Percentiles rank a stretch among this genome's conserved stretches.
These are phyloP conservation scores for Montipora sp. DNA, from an alignment of 64 coral and sea anemone genomes.

Conservation along the genomic window DNA sequence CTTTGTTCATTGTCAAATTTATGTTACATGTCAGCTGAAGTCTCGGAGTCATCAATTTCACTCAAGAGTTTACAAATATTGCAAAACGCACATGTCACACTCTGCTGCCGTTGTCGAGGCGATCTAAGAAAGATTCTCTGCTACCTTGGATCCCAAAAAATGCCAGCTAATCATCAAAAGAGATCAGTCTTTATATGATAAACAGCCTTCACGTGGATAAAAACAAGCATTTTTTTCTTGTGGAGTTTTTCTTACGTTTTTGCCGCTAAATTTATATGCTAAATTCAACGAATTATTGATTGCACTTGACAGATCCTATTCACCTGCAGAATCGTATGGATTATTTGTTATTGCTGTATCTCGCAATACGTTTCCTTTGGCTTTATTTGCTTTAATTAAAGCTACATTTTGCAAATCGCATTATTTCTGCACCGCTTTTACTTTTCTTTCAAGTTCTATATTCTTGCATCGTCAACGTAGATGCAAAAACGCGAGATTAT, in stretches of 20 bases:
- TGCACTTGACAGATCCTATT: slow-evolving; percentile 28
- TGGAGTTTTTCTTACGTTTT: slow-evolving; percentile 6
- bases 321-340: slow-evolving; percentile 27
- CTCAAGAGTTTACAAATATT: slow-evolving; percentile 25
- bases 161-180: background rate
- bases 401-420: background rate
- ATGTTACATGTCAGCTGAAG: background rate
- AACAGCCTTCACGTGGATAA: background rate
- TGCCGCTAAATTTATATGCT: slow-evolving; percentile 28
- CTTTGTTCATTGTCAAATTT: background rate
- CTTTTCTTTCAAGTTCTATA: background rate
- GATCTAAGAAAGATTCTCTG: background rate
- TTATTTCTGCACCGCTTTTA: background rate
- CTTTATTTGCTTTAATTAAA: background rate
- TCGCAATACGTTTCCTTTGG: background rate
- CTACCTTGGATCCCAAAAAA: background rate
- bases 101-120: slow-evolving; percentile 12
- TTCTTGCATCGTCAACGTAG: slow-evolving; percentile 59
- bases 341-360: background rate
- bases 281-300: slow-evolving; percentile 47
- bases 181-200: background rate
- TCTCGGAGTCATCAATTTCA: slow-evolving; percentile 22
- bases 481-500: slow-evolving; percentile 69
- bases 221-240: background rate
- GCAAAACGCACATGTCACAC: slow-evolving; percentile 24